Base-by-base conservation (phyloP, 2,797 vertebrate species). In the Galagoides demidoff region DNA sequence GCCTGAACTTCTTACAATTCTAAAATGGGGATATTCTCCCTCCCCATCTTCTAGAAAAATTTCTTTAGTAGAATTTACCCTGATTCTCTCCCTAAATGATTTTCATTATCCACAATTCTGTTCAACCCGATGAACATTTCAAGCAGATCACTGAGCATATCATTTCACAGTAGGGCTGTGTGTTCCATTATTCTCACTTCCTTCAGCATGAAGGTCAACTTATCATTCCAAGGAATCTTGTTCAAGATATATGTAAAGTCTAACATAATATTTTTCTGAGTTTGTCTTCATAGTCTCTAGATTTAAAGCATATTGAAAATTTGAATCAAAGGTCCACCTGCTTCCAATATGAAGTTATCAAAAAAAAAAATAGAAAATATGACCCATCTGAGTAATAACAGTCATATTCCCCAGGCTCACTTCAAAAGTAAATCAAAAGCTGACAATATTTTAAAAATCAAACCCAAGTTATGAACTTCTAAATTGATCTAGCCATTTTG, bases 391-490 rank as follows among this genome's bases (percentile, higher is more conserved):
- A 86, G 2, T 77, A 82, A 90, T 77, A 78, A 61, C 78, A 89
- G 7, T 85, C 45, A 49, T 6, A 25, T 81, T 85, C 45, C 10
- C 19, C 23, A 84, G 8, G 3, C 39, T 87, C 59, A 68, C 17
- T 68, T 27, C 27, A 49, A 7, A 90, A 85, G 39, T 29, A 87
- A 95, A 87, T 23, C 29, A 95, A 74, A 66, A 39, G n/a, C 34
- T 59, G 16, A 70, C 14, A 49, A 81, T 45, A 92, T 63, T 92
- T 66, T 2, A 78, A 87, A 78, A 77, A 27, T 49, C n/a, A 39
- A 90, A 43, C 5, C 27, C 39, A 85, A 16, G 10, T 76, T 71
- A 64, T 1, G 14, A 57, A 3, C 76, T 85, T 95, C 59, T 85
- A 55, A 94, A 57, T 31, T 71, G 23, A 66, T 64, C 7, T 45